These are phyloP conservation scores for Strix uralensis DNA, from an alignment of 2,113 vertebrate species.

Conservation along the genomic window DNA sequence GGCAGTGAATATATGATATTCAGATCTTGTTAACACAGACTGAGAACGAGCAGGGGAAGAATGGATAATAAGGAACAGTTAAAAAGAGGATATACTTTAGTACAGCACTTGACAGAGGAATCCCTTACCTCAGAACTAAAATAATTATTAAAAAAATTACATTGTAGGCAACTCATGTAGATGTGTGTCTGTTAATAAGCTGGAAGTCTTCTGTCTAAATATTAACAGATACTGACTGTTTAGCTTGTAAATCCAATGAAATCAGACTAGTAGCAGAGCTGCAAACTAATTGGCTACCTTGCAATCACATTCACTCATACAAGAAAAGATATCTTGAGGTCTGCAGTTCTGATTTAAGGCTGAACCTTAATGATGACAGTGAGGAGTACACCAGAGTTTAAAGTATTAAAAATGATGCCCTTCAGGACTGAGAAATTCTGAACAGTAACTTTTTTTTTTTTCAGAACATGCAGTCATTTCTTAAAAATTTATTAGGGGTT, in stretches of 20 bases:
- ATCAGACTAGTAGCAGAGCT: neutral
- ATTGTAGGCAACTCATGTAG: rapidly evolving
- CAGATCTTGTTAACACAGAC: neutral
- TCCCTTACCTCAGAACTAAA: neutral
- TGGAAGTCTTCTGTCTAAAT: neutral
- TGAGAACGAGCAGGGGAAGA: neutral
- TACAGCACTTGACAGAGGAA: neutral
- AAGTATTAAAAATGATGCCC: neutral
- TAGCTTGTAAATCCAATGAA: neutral
- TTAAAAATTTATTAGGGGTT: neutral
- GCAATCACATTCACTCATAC: neutral
- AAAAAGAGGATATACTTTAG: neutral
- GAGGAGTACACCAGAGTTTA: neutral
- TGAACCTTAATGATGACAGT: neutral
- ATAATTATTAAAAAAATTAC: neutral
- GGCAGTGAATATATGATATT: neutral
- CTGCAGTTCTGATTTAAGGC: neutral
- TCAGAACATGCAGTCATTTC: neutral
- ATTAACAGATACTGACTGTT: neutral
- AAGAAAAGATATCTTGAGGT: neutral
- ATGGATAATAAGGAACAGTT: neutral
- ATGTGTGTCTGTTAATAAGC: neutral
- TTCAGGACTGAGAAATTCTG: neutral
- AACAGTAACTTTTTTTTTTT: neutral
- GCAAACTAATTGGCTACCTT: neutral